A percentile compares a stretch with the other conserved stretches of the same genome.
phyloP scores from a whole-genome alignment of 2,888 invertebrate species.

The Cerastis leucographa region DNA sequence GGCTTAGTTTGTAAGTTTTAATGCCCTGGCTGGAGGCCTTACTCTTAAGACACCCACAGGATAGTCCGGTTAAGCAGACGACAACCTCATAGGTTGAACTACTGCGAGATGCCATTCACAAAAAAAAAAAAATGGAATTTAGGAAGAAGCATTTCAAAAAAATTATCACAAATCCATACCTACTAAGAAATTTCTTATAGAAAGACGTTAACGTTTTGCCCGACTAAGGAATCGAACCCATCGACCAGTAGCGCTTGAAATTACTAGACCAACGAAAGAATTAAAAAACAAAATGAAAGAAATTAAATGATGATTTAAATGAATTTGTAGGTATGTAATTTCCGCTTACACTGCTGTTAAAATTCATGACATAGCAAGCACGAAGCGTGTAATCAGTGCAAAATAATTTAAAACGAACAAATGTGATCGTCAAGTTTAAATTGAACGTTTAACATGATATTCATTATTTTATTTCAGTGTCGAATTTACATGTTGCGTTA shows the following conservation, averaged over 20 bases:
- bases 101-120: too few species aligned
- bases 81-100: too few species aligned
- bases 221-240: background rate
- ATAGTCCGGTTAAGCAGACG: too few species aligned
- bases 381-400: constrained; percentile 47
- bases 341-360: constrained; percentile 17
- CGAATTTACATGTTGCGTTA: constrained; percentile 57
- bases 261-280: background rate
- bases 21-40: too few species aligned
- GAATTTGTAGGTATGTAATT: background rate
- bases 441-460: constrained; percentile 51
- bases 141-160: too few species aligned
- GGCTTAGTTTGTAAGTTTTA: too few species aligned
- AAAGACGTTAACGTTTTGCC: background rate
- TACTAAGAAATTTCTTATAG: background rate
- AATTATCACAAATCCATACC: background rate
- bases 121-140: too few species aligned
- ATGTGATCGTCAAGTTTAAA: constrained; percentile 46
- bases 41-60: too few species aligned
- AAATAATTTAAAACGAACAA: constrained; percentile 55
- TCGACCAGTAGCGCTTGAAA: background rate
- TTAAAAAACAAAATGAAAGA: too few species aligned
- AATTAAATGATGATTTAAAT: too few species aligned
- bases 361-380: constrained; percentile 42
- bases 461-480: constrained; percentile 42